Evolutionary conservation across 64 coral and sea anemone species (phyloP).

Genomic region (Hydrozoanthus tunicans): DNA sequence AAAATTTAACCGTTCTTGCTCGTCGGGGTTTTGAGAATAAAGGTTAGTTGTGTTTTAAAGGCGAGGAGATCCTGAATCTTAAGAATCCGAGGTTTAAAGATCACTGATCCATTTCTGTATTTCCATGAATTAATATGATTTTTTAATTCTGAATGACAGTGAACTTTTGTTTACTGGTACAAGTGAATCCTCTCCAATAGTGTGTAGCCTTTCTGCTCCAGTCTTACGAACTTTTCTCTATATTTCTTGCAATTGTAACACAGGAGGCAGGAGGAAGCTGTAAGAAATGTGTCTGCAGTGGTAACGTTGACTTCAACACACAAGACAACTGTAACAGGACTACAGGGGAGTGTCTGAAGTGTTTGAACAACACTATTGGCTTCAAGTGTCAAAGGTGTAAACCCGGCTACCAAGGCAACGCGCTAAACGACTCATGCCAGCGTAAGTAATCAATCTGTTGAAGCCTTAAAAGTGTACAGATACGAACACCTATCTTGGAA

Average conservation of each 20-base stretch:
- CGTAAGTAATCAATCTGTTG: slow-evolving; percentile 38
- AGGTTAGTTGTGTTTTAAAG: too few relatives aligned
- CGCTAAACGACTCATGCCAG: slow-evolving; percentile 67
- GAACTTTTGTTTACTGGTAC: too few relatives aligned
- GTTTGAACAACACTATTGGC: slow-evolving; percentile 74
- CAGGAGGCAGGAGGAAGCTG: slow-evolving; percentile 69
- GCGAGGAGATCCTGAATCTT: too few relatives aligned
- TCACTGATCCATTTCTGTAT: too few relatives aligned
- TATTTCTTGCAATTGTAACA: background rate
- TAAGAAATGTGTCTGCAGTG: slow-evolving; percentile 72
- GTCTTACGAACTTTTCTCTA: background rate
- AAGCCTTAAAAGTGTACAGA: background rate
- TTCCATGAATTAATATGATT: too few relatives aligned
- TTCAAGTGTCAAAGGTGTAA: slow-evolving; percentile 85
- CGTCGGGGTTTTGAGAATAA: too few relatives aligned
- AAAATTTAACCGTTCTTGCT: too few relatives aligned
- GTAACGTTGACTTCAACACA: slow-evolving; percentile 38
- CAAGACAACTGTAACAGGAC: slow-evolving; percentile 81
- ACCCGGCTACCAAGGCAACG: slow-evolving; percentile 82
- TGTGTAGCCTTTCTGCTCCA: too few relatives aligned
- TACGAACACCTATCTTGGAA: too few relatives aligned
- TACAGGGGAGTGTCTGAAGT: slow-evolving; percentile 88
- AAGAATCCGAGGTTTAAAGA: too few relatives aligned
- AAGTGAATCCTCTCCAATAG: too few relatives aligned
- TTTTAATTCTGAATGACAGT: too few relatives aligned